Evolutionary conservation across 2,797 vertebrate species (phyloP).

Genomic region (Vireo griseus): DNA sequence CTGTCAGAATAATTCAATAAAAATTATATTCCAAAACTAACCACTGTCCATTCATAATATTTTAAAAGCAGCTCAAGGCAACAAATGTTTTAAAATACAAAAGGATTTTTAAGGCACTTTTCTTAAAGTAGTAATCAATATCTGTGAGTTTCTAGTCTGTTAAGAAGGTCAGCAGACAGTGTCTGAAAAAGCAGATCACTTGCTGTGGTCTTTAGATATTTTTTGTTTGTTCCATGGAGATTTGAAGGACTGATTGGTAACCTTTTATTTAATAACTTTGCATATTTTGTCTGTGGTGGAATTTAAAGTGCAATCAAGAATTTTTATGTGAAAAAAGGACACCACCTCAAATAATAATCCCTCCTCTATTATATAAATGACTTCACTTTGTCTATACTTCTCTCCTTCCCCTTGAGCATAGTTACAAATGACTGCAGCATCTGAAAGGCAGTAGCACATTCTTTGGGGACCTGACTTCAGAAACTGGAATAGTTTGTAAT

Average conservation of each 20-base stretch:
- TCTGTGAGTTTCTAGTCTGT: background rate
- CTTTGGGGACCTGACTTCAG: background rate
- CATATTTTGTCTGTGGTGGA: conserved; percentile 23
- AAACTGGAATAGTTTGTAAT: background rate
- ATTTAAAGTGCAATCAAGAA: conserved; percentile 35
- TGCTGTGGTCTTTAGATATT: background rate
- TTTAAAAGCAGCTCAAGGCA: background rate
- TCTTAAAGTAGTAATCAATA: conserved; percentile 31
- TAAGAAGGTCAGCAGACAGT: conserved; percentile 55
- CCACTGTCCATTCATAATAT: background rate
- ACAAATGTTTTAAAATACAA: background rate
- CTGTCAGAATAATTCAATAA: conserved; percentile 2
- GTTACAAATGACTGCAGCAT: conserved; percentile 26
- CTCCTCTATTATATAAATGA: conserved; percentile 2
- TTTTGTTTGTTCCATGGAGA: background rate
- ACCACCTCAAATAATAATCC: conserved; percentile 26
- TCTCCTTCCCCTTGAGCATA: background rate
- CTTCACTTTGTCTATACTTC: conserved; percentile 29
- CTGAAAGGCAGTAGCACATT: background rate
- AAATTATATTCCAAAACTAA: background rate
- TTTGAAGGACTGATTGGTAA: conserved; percentile 40
- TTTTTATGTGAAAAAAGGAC: background rate
- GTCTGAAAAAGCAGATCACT: conserved; percentile 18
- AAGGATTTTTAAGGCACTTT: conserved; percentile 11
- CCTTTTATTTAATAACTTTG: conserved; percentile 48